These are phyloP conservation scores for Gobio gobio DNA, from an alignment of 2,113 vertebrate species.

Conservation along the genomic window DNA sequence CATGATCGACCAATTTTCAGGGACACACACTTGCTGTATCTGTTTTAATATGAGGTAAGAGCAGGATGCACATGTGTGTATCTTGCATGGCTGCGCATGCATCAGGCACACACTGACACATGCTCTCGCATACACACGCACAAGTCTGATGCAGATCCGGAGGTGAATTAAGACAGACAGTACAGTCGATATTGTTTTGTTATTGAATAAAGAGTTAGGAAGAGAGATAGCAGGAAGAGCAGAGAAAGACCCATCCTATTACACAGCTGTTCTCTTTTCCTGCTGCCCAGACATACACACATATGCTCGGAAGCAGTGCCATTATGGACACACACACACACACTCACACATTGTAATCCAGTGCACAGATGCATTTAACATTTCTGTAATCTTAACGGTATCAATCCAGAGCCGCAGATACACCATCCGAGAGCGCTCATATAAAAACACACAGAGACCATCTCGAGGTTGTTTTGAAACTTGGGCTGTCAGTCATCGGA, in stretches of 20 bases:
- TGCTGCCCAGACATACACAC: constrained; percentile 5
- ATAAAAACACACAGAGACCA: constrained; percentile 18
- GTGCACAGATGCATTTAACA: constrained; percentile 15
- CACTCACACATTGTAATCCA: not conserved
- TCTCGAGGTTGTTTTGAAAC: constrained; percentile 24
- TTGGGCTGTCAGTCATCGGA: constrained; percentile 48
- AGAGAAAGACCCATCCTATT: constrained; percentile 31
- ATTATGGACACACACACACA: not conserved
- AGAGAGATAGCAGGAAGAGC: constrained; percentile 26
- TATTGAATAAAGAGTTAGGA: constrained; percentile 13
- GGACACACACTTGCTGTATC: not conserved
- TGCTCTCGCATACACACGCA: not conserved
- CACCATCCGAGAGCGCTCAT: not conserved
- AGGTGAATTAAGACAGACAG: not conserved
- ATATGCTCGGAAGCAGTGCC: not conserved
- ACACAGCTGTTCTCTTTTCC: constrained; percentile 40
- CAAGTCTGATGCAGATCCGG: not conserved
- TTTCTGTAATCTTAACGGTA: constrained; percentile 7
- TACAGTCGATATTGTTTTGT: constrained; percentile 6
- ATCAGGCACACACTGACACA: not conserved
- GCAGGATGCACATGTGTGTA: not conserved
- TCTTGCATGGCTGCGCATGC: not conserved
- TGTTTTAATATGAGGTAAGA: not conserved
- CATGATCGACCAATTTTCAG: not conserved
- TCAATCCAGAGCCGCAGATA: not conserved